Conservation (phyloP, 37 sponge, comb jelly and placozoan species). For the Beroe forskalii region DNA sequence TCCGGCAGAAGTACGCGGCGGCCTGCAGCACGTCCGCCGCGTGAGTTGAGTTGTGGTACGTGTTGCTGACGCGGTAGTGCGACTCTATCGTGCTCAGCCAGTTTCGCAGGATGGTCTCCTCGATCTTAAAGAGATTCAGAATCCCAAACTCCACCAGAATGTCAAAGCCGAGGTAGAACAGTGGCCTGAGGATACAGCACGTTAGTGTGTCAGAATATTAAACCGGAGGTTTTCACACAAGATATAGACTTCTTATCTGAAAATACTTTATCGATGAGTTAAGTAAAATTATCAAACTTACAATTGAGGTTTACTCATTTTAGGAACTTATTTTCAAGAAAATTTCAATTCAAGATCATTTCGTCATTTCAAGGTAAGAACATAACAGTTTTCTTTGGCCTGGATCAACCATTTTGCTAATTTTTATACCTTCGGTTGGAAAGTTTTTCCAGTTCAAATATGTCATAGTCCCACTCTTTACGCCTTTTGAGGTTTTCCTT, state of each 20-base stretch:
- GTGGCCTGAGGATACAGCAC: conserved; percentile 70
- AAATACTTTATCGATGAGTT: too few species aligned
- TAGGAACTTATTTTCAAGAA: too few species aligned
- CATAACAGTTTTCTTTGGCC: too few species aligned
- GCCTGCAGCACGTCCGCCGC: conserved; percentile 92
- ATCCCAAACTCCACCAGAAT: conserved; percentile 65
- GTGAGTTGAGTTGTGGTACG: conserved; percentile 93
- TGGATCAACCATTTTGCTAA: too few species aligned
- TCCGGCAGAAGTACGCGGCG: conserved; percentile 73
- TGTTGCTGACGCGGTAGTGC: conserved; percentile 70
- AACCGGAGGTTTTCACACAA: too few species aligned
- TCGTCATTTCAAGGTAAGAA: too few species aligned
- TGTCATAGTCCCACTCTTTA: conserved; percentile 76
- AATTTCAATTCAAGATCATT: too few species aligned
- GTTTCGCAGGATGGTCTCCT: conserved; percentile 14
- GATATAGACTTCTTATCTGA: too few species aligned
- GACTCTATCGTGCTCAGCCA: conserved; percentile 76
- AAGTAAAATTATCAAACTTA: too few species aligned
- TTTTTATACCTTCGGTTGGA: conserved; percentile 68
- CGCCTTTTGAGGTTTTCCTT: conserved; percentile 67
- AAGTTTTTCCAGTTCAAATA: conserved; percentile 73
- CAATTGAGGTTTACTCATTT: too few species aligned
- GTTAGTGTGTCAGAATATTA: too few species aligned
- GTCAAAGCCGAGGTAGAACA: conserved; percentile 78
- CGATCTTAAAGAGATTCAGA: conserved; percentile 38